These are phyloP conservation scores for Agriopis marginaria DNA, from an alignment of 2,888 invertebrate genomes.

Conservation along the genomic window DNA sequence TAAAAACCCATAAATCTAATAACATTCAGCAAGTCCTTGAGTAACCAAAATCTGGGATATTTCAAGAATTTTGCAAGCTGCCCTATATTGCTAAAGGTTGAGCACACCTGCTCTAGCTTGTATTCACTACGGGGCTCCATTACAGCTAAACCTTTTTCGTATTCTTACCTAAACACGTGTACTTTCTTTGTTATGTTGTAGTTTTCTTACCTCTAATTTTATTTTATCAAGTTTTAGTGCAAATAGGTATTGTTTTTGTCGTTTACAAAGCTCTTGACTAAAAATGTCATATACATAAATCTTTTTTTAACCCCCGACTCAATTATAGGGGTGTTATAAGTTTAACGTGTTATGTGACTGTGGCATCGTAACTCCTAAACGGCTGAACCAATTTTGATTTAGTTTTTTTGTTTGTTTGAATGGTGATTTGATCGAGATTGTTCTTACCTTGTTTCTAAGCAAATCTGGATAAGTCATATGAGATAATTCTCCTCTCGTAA, in stretches of 20 bases:
- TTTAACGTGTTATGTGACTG: too few relatives aligned
- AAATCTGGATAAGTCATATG: too few relatives aligned
- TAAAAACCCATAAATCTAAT: too few relatives aligned
- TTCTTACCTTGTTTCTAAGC: too few relatives aligned
- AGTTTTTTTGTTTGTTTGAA: too few relatives aligned
- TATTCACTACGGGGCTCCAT: conserved; percentile 56
- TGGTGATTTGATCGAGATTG: too few relatives aligned
- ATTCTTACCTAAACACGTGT: conserved; percentile 46
- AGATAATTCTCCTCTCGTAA: too few relatives aligned
- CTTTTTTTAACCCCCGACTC: too few relatives aligned
- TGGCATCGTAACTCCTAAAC: too few relatives aligned
- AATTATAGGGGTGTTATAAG: too few relatives aligned
- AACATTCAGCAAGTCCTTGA: too few relatives aligned
- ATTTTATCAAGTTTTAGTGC: conserved; percentile 22
- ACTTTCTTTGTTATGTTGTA: conserved; percentile 52
- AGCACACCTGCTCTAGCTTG: conserved; percentile 37
- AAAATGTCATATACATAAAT: conserved; percentile 2
- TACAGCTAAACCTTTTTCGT: conserved; percentile 52
- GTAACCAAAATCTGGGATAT: neutral
- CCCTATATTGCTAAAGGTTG: conserved; percentile 6
- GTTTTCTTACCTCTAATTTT: conserved; percentile 47
- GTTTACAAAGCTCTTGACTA: neutral
- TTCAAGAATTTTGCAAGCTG: neutral
- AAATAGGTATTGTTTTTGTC: conserved; percentile 22
- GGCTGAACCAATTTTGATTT: too few relatives aligned